Evolutionary conservation across 2,113 vertebrate genomes (phyloP), one percentile per base, ranked within the genome.

Genomic region (Macrotis lagotis): DNA sequence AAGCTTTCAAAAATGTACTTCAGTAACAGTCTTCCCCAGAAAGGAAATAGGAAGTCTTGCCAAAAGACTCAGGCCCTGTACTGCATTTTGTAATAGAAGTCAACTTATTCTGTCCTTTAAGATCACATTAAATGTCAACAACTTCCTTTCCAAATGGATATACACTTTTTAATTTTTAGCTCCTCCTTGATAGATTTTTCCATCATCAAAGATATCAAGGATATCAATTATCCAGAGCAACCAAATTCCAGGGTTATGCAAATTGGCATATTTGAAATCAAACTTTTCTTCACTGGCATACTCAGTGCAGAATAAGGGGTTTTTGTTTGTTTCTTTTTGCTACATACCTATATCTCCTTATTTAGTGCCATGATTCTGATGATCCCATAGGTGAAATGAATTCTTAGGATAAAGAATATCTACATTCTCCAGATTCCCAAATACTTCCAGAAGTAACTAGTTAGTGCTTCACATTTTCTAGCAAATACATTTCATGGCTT

Each of bases 191-290:
- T 1, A 25, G 44, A 22, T 26, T n/a, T 26, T 52, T 51, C 89
- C 7, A 19, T 50, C 26, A 91, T 19, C 2, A 3, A 88, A 25
- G 19, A 53, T 8, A 8, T 25, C 89, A 74, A 25, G 7, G 19
- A 31, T 50, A 90, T 88, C 91, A 44, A n/a, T 94, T 31, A 51
- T 48, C 91, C 37, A 89, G 24, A 59, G 59, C 55, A 93, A 93
- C 8, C n/a, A 92, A 92, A 91, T 8, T 50, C 10, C 48, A 44
- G 6, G 22, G 47, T 51, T 7, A 92, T 74, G 91, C 31, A 91
- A 25, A 22, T 37, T 51, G 19, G 44, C 14, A 52, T 59, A 5
- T 59, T 88, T 19, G 48, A 90, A 49, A 83, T 51, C 25, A 50
- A 88, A 12, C 52, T 31, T 28, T 90, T 10, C 59, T 31, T 91